Base-by-base conservation (phyloP, 2,797 vertebrate genomes). In the Borostomias antarcticus region DNA sequence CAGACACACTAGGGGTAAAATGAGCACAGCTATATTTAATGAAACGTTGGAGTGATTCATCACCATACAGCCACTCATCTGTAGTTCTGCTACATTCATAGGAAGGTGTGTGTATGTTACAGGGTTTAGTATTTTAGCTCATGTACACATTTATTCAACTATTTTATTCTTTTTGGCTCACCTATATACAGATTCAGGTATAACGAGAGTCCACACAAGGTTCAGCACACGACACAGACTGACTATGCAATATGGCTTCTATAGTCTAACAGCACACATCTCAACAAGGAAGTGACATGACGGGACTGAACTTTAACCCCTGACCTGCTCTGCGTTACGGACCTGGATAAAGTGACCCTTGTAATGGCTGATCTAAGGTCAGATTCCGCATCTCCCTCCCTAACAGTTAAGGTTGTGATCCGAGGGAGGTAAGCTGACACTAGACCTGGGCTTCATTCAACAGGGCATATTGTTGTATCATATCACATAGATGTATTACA, bases 21-120 rank as follows among this genome's bases (percentile, higher is more conserved):
- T 77, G 84, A 84, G 72, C 82, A 90, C 86, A 86, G 84, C 78
- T 86, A 88, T 88, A 85, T 93, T 93, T 92, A 89, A 91, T 91
- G 86, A 88, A 82, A 88, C 83, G 75, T 70, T 69, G 62, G 66
- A 72, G 80, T 80, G 86, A 92, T 81, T 92, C 90, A 91, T 92
- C 90, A 87, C 91, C 89, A 93, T 91, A 93, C 91, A 93, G 86
- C 88, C 86, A 91, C 79, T 86, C 86, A 89, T 82, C 83, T 88
- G 73, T 85, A 83, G 33, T 63, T 92, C 89, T 90, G 88, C 90
- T 89, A 93, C 93, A 94, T 89, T 90, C 84, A 82, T 88, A 86
- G 88, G 88, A 93, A 69, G 64, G 82, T 84, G 85, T 84, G 90
- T 82, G 69, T 79, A 74, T 78, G 40, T 75, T 79, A 86, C 80